These are phyloP conservation scores for Halcyon chelicuti DNA, from an alignment of 2,797 vertebrate species.

Conservation along the genomic window DNA sequence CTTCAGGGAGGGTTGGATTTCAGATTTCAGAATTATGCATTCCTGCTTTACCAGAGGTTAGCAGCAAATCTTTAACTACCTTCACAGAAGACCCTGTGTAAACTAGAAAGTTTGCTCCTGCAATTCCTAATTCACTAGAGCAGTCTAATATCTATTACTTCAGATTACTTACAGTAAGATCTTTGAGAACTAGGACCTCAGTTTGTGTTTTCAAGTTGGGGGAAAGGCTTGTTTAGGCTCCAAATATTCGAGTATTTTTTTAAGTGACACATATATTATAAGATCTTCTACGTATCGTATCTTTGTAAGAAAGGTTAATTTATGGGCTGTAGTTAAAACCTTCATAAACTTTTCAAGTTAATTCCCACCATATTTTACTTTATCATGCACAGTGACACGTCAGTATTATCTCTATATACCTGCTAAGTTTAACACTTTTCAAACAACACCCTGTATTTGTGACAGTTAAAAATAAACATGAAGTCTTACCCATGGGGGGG, in stretches of 20 bases:
- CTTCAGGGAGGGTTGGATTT: neutral
- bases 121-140: neutral
- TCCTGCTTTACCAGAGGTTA: neutral
- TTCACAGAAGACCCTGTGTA: neutral
- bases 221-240: neutral
- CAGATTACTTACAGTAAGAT: neutral
- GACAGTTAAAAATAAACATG: slow-evolving; percentile 83
- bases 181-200: neutral
- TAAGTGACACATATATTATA: neutral
- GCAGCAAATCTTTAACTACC: neutral
- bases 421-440: slow-evolving; percentile 81
- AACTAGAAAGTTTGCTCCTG: neutral
- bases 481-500: slow-evolving; percentile 74
- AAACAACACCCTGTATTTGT: slow-evolving; percentile 85
- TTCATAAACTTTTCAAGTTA: slow-evolving; percentile 66
- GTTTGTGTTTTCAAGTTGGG: neutral
- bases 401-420: slow-evolving; percentile 79
- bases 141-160: neutral
- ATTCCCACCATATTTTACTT: slow-evolving; percentile 79
- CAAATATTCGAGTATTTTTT: neutral
- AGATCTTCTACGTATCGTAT: neutral
- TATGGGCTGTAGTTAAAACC: slow-evolving; percentile 57
- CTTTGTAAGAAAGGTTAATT: slow-evolving; percentile 43
- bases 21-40: neutral
- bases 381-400: slow-evolving; percentile 75